Conservation (phyloP, 2,797 vertebrate species). For the Takifugu rubripes region DNA sequence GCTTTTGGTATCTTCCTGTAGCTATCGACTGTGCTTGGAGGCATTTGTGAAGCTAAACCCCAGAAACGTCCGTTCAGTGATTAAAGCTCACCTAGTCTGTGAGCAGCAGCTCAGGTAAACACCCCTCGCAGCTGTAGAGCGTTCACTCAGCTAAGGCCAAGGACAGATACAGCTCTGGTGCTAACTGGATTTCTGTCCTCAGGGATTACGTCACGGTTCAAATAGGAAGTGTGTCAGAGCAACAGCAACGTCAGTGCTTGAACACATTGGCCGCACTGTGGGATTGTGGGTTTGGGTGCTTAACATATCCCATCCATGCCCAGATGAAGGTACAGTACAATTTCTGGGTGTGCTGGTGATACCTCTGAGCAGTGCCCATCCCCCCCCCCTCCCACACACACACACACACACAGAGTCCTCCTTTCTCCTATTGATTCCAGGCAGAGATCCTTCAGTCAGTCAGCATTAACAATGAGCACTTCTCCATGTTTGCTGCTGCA, state of each 20-base stretch:
- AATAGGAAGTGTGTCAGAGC: constrained; percentile 36
- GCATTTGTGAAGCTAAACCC: constrained; percentile 76
- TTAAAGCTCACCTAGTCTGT: constrained; percentile 83
- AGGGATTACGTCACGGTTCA: constrained; percentile 70
- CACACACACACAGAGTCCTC: too few species aligned
- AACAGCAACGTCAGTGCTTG: constrained; percentile 34
- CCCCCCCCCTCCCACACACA: too few species aligned
- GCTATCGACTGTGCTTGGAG: constrained; percentile 78
- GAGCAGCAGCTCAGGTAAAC: constrained; percentile 83
- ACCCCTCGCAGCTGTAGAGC: neutral
- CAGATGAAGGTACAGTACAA: constrained; percentile 69
- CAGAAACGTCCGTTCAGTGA: constrained; percentile 53
- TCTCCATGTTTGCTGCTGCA: constrained; percentile 27
- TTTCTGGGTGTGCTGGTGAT: neutral
- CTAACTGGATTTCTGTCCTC: constrained; percentile 21
- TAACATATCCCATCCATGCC: constrained; percentile 71
- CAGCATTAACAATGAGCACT: too few species aligned
- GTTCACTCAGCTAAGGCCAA: too few species aligned
- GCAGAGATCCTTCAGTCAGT: too few species aligned
- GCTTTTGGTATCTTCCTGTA: constrained; percentile 46
- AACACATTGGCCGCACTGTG: constrained; percentile 67
- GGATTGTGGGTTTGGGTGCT: constrained; percentile 61
- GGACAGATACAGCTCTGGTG: neutral
- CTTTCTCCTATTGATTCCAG: neutral
- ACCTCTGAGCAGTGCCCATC: neutral